Evolutionary conservation across 2,797 vertebrate species (phyloP).

Genomic region (Acropternis orthonyx): DNA sequence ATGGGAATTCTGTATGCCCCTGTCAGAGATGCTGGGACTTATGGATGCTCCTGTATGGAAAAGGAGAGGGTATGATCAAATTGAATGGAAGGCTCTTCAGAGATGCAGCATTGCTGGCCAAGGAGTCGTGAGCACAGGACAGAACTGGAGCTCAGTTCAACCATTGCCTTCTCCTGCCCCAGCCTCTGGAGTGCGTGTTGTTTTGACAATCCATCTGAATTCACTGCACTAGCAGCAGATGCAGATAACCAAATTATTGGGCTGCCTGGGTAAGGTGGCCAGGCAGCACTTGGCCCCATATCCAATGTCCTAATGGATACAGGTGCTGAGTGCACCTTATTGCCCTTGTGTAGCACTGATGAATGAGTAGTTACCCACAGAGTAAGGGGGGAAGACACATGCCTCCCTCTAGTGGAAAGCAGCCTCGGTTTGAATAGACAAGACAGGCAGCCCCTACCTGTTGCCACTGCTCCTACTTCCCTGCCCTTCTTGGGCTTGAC

Average conservation of each 20-base stretch:
- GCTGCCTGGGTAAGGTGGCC: background rate
- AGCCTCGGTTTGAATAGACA: background rate
- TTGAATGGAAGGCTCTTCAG: background rate
- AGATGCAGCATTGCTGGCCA: background rate
- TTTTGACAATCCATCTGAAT: background rate
- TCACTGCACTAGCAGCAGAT: background rate
- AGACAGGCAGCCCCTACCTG: background rate
- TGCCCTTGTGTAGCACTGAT: background rate
- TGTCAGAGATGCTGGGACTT: background rate
- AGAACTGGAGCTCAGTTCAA: background rate
- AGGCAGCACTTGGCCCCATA: background rate
- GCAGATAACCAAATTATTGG: background rate
- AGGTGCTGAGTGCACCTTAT: background rate
- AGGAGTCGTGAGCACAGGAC: background rate
- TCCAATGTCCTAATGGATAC: background rate
- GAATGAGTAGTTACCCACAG: background rate
- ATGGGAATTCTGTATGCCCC: background rate
- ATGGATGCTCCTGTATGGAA: background rate
- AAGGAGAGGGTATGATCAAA: background rate
- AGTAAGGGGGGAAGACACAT: background rate
- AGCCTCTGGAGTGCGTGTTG: fast-evolving
- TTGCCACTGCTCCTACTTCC: background rate
- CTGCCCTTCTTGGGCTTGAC: background rate
- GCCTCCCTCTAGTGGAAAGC: background rate
- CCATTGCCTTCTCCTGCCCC: background rate